These are phyloP conservation scores for Pteronotus mesoamericanus DNA, from an alignment of 2,797 vertebrate species.

Conservation along the genomic window DNA sequence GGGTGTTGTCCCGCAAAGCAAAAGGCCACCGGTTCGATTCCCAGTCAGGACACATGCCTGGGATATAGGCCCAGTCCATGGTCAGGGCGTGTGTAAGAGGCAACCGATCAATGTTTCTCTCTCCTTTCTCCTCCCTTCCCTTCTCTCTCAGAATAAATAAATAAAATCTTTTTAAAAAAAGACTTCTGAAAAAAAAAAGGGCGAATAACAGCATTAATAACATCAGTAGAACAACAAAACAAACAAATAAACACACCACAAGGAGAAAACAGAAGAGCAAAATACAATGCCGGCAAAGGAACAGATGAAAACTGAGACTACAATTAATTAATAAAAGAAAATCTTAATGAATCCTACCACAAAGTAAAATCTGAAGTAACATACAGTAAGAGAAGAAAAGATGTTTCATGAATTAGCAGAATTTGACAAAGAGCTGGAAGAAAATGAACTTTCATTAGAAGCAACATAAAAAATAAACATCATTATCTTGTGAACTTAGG, in stretches of 20 bases:
- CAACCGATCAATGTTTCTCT: too few relatives aligned
- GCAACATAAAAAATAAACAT: neutral
- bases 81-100: too few relatives aligned
- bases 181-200: neutral
- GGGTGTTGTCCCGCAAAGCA: too few relatives aligned
- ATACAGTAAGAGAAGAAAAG: neutral
- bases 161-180: too few relatives aligned
- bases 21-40: too few relatives aligned
- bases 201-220: neutral
- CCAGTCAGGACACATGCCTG: too few relatives aligned
- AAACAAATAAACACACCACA: neutral
- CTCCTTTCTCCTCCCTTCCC: too few relatives aligned
- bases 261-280: neutral
- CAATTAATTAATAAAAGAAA: neutral
- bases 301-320: neutral
- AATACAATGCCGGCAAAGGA: neutral
- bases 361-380: slow-evolving; percentile 4
- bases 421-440: neutral
- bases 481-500: neutral
- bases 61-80: too few relatives aligned
- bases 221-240: neutral
- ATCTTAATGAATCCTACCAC: neutral
- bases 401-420: neutral
- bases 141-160: too few relatives aligned
- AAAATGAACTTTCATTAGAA: neutral